These are phyloP conservation scores for Philaethria dido DNA, from an alignment of 2,888 invertebrate genomes.

Conservation along the genomic window DNA sequence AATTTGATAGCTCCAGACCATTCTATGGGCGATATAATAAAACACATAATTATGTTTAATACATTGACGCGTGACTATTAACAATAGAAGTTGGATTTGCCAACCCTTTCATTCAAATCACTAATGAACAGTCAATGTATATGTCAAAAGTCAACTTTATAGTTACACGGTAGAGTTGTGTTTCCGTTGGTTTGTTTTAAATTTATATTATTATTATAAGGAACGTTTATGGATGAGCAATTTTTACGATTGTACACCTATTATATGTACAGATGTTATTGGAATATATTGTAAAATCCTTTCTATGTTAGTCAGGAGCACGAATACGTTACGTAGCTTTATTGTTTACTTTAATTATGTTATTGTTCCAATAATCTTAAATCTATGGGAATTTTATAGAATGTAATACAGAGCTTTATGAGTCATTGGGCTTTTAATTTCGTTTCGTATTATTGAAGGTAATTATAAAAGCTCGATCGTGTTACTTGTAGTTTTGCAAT, in stretches of 20 bases:
- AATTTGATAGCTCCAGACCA: conserved; percentile 39
- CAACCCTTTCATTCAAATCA: conserved; percentile 78
- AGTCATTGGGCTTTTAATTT: neutral
- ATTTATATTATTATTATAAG: conserved; percentile 73
- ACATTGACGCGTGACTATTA: conserved; percentile 78
- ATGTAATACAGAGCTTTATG: neutral
- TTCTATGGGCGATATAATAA: conserved; percentile 75
- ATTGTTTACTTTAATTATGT: conserved; percentile 37
- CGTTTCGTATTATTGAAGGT: conserved; percentile 12
- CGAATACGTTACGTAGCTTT: conserved; percentile 41
- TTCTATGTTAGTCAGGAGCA: conserved; percentile 50
- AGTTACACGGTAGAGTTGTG: conserved; percentile 45
- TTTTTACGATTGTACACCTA: conserved; percentile 74
- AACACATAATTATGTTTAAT: conserved; percentile 71
- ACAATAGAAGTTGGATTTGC: conserved; percentile 81
- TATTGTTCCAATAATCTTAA: conserved; percentile 27
- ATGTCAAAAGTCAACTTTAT: conserved; percentile 50
- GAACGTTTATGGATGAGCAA: conserved; percentile 77
- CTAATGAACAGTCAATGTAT: conserved; percentile 67
- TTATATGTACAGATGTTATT: conserved; percentile 58
- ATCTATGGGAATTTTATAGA: conserved; percentile 2
- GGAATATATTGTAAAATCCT: conserved; percentile 53
- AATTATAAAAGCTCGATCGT: conserved; percentile 13
- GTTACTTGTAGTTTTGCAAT: conserved; percentile 1
- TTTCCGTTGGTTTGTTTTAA: conserved; percentile 46